phyloP scores from a whole-genome alignment of 1,140 invertebrate species.

The Pogonus chalceus region DNA sequence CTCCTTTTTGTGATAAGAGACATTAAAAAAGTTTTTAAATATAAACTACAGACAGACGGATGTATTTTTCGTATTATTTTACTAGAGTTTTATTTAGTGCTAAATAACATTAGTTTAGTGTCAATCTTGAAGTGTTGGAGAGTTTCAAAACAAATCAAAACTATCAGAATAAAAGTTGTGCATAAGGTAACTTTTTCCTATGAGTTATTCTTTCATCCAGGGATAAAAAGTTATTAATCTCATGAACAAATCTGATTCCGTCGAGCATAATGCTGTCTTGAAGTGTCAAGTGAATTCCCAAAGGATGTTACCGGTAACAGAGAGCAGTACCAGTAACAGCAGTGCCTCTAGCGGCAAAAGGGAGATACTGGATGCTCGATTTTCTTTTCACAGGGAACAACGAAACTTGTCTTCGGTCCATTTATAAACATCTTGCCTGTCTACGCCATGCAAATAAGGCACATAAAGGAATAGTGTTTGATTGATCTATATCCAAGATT shows the following conservation, averaged over 20 bases:
- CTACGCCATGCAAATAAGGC: constrained; percentile 34
- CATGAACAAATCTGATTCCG: too few relatives aligned
- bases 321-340: not conserved
- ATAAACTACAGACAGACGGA: not conserved
- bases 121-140: too few relatives aligned
- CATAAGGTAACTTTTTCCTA: too few relatives aligned
- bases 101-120: too few relatives aligned
- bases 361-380: constrained; percentile 1
- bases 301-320: too few relatives aligned
- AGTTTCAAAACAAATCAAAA: too few relatives aligned
- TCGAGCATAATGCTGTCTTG: not conserved
- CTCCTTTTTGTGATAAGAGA: not conserved
- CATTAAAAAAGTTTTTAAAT: not conserved
- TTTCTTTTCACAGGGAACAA: constrained; percentile 7
- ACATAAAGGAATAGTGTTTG: constrained; percentile 29
- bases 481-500: constrained; percentile 36
- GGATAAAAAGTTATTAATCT: too few relatives aligned
- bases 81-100: too few relatives aligned
- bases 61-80: too few relatives aligned
- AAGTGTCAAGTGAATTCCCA: not conserved
- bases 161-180: too few relatives aligned
- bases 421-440: constrained; percentile 37
- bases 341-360: not conserved
- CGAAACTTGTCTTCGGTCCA: constrained; percentile 29
- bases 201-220: too few relatives aligned